Percentiles rank a stretch among this genome's conserved stretches.
phyloP scores from a whole-genome alignment of 2,113 vertebrate species.

The Rhizomys pruinosus region DNA sequence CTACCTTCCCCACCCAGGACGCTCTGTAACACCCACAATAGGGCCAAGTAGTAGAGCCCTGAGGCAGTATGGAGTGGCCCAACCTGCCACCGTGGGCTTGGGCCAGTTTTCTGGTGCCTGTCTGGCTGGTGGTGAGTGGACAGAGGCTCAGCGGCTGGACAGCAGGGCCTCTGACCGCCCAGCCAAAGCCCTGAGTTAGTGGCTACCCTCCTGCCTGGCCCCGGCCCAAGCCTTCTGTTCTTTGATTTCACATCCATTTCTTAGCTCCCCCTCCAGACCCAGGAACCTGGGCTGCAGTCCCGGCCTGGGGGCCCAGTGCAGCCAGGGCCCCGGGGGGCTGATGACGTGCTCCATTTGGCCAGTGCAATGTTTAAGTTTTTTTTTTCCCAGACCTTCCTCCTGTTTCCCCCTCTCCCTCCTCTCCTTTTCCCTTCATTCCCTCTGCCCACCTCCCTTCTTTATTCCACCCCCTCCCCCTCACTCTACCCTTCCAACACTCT shows the following conservation, averaged over 20 bases:
- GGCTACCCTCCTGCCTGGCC: fast-evolving
- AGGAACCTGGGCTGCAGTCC: not conserved
- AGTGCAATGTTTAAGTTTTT: fast-evolving
- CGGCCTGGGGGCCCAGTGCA: not conserved
- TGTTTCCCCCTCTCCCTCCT: too few species aligned
- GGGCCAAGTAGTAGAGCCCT: not conserved
- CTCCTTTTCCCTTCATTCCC: fast-evolving
- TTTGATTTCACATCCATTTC: not conserved
- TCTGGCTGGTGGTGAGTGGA: not conserved
- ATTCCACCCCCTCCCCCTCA: fast-evolving
- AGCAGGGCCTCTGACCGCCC: not conserved
- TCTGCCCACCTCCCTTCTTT: fast-evolving
- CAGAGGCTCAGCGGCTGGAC: not conserved
- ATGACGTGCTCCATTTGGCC: not conserved
- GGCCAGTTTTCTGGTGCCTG: not conserved
- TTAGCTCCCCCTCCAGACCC: not conserved
- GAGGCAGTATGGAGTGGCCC: not conserved
- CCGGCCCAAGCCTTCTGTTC: not conserved
- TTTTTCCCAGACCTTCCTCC: too few species aligned
- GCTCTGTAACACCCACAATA: not conserved
- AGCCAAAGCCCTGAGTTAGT: fast-evolving
- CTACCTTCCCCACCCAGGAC: not conserved
- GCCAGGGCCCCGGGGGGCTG: not conserved
- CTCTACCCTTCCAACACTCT: fast-evolving
- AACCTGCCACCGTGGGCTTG: fast-evolving